phyloP scores from a whole-genome alignment of 2,113 vertebrate species.

The Electrona antarctica region DNA sequence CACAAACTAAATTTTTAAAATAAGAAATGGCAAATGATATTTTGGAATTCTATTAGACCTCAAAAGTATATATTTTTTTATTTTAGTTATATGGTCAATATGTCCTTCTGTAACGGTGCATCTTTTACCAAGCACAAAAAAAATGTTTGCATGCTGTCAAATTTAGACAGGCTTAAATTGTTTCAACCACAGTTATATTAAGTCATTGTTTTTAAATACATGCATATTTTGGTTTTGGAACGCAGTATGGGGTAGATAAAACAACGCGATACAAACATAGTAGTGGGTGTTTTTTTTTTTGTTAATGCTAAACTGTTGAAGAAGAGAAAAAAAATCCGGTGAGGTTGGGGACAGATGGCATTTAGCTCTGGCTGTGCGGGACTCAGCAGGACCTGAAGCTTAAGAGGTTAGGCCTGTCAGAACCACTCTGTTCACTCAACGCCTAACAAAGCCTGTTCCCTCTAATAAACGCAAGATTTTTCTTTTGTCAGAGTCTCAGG shows the following conservation, averaged over 20 bases:
- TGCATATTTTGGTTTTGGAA: background rate
- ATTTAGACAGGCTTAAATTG: background rate
- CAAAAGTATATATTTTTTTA: conserved; percentile 15
- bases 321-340: conserved; percentile 50
- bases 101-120: conserved; percentile 28
- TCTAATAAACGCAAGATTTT: conserved; percentile 87
- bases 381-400: conserved; percentile 95
- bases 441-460: conserved; percentile 93
- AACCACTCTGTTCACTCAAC: conserved; percentile 95
- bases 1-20: too few relatives aligned
- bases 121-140: conserved; percentile 15
- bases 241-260: background rate
- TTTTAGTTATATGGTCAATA: background rate
- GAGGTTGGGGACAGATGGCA: conserved; percentile 97
- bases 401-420: conserved; percentile 98
- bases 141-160: conserved; percentile 24
- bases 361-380: conserved; percentile 92
- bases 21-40: too few relatives aligned
- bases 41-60: background rate
- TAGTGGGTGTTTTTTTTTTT: background rate
- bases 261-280: background rate
- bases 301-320: conserved; percentile 59
- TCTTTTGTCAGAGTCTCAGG: conserved; percentile 74
- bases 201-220: background rate
- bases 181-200: background rate